Percentiles rank a stretch among this genome's conserved stretches.
phyloP scores from a whole-genome alignment of 2,113 vertebrate genomes.

The Psilopsiagon aurifrons region DNA sequence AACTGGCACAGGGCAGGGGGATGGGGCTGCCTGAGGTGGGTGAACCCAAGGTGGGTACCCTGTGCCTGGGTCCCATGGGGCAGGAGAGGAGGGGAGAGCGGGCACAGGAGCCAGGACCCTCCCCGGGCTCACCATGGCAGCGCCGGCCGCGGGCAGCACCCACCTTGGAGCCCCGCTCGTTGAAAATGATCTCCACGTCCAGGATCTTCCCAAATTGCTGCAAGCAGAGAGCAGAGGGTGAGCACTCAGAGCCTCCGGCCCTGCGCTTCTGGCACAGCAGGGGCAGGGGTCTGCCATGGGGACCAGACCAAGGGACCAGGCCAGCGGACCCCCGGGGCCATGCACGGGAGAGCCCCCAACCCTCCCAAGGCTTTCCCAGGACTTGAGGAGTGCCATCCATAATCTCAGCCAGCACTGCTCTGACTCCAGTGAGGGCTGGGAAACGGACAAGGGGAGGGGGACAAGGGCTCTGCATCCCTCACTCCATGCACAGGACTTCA shows the following conservation, averaged over 20 bases:
- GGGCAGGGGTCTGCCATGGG: neutral
- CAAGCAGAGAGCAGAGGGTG: constrained; percentile 58
- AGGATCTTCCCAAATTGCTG: constrained; percentile 98
- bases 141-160: constrained; percentile 67
- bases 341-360: neutral
- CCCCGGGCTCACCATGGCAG: neutral
- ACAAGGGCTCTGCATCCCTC: neutral
- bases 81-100: constrained; percentile 56
- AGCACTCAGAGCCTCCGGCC: neutral
- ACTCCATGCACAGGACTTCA: accelerated
- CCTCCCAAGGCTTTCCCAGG: neutral
- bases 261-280: neutral
- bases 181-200: constrained; percentile 99
- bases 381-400: neutral
- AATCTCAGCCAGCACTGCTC: neutral
- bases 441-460: neutral
- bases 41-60: accelerated
- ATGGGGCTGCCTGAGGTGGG: accelerated
- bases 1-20: neutral
- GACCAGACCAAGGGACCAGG: neutral
- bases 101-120: neutral
- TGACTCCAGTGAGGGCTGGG: neutral
- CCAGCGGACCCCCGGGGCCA: accelerated
- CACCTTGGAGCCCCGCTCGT: constrained; percentile 98
- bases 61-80: neutral